Conservation (phyloP, 2,888 invertebrate species). For the Mylabris sibirica region DNA sequence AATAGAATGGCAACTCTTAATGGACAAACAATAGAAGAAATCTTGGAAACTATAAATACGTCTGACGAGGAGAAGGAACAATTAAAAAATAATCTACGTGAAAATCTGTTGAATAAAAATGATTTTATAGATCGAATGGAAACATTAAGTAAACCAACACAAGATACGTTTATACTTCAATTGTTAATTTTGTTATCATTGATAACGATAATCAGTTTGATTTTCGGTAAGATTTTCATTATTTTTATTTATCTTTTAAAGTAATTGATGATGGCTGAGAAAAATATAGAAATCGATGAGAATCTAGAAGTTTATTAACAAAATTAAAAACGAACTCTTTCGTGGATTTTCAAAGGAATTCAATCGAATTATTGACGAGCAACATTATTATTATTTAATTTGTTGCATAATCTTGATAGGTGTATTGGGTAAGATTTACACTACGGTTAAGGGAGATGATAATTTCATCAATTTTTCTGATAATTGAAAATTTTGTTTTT, state of each 20-base stretch:
- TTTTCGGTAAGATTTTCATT: slow-evolving; percentile 43
- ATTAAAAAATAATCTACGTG: slow-evolving; percentile 64
- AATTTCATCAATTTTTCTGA: not conserved
- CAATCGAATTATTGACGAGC: slow-evolving; percentile 24
- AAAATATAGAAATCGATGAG: slow-evolving; percentile 20
- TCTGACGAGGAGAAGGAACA: slow-evolving; percentile 70
- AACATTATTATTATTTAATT: slow-evolving; percentile 14
- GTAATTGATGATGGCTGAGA: slow-evolving; percentile 17
- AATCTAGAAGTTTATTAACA: slow-evolving; percentile 18
- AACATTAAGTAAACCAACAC: not conserved
- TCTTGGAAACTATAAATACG: slow-evolving; percentile 67
- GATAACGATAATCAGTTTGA: slow-evolving; percentile 36
- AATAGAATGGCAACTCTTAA: slow-evolving; percentile 4
- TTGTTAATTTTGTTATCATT: slow-evolving; percentile 34
- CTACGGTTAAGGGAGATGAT: too few species aligned
- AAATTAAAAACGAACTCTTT: slow-evolving; percentile 16
- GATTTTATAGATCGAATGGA: slow-evolving; percentile 51
- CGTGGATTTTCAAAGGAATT: slow-evolving; percentile 30
- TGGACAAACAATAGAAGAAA: slow-evolving; percentile 60
- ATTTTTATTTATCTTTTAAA: not conserved
- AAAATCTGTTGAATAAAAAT: slow-evolving; percentile 57
- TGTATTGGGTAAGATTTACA: slow-evolving; percentile 22
- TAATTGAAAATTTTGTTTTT: slow-evolving; percentile 14
- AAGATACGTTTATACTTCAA: slow-evolving; percentile 18
- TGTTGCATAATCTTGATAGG: slow-evolving; percentile 12